Evolutionary conservation across 1,140 invertebrate genomes (phyloP).

Genomic region (Dinoponera quadriceps): DNA sequence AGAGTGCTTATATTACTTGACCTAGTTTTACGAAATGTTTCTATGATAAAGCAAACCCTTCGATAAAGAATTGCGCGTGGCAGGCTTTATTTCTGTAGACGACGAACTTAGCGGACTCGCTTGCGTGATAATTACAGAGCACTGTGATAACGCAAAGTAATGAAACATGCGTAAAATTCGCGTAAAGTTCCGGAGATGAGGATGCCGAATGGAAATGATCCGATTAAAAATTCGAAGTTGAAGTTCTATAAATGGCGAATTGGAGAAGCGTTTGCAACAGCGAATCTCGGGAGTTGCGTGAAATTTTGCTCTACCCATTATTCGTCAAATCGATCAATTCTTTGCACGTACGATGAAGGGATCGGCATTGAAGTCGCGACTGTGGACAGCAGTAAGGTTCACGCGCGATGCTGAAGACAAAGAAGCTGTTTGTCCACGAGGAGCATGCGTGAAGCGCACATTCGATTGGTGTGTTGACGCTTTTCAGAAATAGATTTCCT

Average conservation of each 20-base stretch:
- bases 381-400: slow-evolving; percentile 34
- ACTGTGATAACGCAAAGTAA: not conserved
- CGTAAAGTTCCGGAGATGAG: not conserved
- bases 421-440: slow-evolving; percentile 36
- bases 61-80: slow-evolving; percentile 20
- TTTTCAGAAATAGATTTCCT: slow-evolving; percentile 42
- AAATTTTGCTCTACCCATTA: not conserved
- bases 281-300: not conserved
- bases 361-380: not conserved
- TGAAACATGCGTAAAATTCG: not conserved
- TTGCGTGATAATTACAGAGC: not conserved
- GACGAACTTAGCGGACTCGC: not conserved
- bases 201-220: not conserved
- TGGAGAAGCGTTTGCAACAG: not conserved
- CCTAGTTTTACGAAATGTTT: slow-evolving; percentile 29
- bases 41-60: slow-evolving; percentile 13
- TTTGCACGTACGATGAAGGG: not conserved
- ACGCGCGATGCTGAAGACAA: slow-evolving; percentile 25
- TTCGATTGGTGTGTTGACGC: not conserved
- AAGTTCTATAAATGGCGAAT: not conserved
- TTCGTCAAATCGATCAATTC: not conserved
- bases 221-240: not conserved
- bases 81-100: not conserved
- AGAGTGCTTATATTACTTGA: slow-evolving; percentile 26
- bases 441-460: slow-evolving; percentile 4